A percentile compares a stretch with the other conserved stretches of the same genome.
phyloP scores from a whole-genome alignment of 2,113 vertebrate genomes.

The Cebus imitator region DNA sequence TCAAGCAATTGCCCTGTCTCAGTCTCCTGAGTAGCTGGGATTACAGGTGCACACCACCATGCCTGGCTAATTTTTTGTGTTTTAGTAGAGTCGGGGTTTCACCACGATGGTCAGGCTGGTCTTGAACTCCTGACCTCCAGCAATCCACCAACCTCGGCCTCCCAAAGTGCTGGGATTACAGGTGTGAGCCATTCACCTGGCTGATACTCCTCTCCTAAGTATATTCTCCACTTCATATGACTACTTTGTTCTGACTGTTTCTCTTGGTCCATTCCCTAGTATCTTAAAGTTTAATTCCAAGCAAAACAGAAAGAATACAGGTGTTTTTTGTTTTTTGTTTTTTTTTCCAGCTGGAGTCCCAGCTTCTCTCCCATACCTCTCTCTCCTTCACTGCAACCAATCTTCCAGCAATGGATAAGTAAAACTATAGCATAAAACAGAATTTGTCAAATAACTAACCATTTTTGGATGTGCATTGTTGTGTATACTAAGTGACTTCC shows the following conservation, averaged over 20 bases:
- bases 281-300: background rate
- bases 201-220: background rate
- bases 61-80: too few species aligned
- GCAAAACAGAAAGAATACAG: background rate
- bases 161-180: too few species aligned
- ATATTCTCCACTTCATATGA: background rate
- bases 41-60: too few species aligned
- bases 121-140: too few species aligned
- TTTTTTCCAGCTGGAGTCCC: background rate
- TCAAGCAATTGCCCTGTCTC: too few species aligned
- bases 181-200: too few species aligned
- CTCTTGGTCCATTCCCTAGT: fast-evolving
- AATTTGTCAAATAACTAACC: background rate
- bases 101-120: too few species aligned
- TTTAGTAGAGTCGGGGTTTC: too few species aligned
- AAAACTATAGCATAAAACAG: background rate
- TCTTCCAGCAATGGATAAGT: background rate
- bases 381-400: background rate
- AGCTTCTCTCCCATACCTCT: fast-evolving
- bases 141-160: too few species aligned
- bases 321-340: too few species aligned
- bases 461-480: background rate
- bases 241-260: background rate
- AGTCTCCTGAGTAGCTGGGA: too few species aligned
- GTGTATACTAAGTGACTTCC: background rate